Percentiles rank a stretch among this genome's conserved stretches.
Evolutionary conservation across 2,888 invertebrate species (phyloP).

Genomic region (Diabrotica balteata): DNA sequence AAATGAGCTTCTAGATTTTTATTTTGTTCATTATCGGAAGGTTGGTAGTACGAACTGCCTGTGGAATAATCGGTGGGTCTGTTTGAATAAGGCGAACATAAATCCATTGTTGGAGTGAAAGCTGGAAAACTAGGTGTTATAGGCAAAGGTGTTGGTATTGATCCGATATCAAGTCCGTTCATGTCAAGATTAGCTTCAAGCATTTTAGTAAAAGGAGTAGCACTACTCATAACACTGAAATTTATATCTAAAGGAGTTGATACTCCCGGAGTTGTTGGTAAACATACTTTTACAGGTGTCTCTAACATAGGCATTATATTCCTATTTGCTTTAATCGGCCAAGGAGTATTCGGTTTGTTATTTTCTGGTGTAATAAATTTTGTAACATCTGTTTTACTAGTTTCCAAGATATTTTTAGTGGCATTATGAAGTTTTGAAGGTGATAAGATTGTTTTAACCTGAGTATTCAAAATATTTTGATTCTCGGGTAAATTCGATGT

Average conservation of each 20-base stretch:
- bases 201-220: conserved; percentile 55
- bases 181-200: conserved; percentile 51
- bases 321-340: conserved; percentile 38
- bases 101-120: conserved; percentile 46
- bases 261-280: conserved; percentile 51
- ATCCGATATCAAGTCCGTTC: conserved; percentile 49
- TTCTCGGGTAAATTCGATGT: background rate
- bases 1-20: conserved; percentile 48
- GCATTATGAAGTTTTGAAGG: conserved; percentile 51
- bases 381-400: conserved; percentile 32
- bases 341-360: conserved; percentile 11
- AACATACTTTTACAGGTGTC: conserved; percentile 40
- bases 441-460: conserved; percentile 41
- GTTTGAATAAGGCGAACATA: conserved; percentile 35
- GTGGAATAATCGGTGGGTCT: conserved; percentile 58
- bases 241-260: conserved; percentile 28
- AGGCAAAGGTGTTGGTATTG: conserved; percentile 54
- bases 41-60: conserved; percentile 58
- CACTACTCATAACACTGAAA: conserved; percentile 22
- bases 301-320: conserved; percentile 47
- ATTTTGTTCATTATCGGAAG: conserved; percentile 56
- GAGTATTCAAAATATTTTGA: background rate
- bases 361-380: conserved; percentile 40
- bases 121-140: conserved; percentile 54
- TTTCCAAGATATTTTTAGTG: conserved; percentile 43